phyloP scores from a whole-genome alignment of 2,113 vertebrate species.

The Sapayoa aenigma region DNA sequence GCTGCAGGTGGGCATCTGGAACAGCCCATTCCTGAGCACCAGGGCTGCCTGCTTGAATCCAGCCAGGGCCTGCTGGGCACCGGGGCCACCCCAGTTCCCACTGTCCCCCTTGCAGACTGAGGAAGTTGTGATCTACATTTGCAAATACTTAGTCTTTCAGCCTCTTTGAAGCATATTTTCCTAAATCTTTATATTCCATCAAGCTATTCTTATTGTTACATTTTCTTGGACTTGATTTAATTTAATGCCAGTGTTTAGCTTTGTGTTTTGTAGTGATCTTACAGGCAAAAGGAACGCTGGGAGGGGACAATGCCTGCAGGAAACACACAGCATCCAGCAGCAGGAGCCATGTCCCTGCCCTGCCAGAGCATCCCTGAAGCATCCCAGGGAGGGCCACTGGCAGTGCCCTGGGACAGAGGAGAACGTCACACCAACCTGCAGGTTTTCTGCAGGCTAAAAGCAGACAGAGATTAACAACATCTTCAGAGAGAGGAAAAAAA shows the following conservation, averaged over 20 bases:
- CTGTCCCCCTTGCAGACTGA: neutral
- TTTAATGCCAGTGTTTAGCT: neutral
- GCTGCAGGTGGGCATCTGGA: accelerated
- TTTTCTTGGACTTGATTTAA: neutral
- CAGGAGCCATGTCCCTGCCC: neutral
- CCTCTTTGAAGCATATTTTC: accelerated
- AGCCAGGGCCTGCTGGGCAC: no score
- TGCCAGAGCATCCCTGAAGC: neutral
- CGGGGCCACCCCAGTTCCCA: accelerated
- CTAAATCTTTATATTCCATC: no score
- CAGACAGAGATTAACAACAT: neutral
- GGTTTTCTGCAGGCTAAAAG: neutral
- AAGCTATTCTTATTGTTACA: neutral
- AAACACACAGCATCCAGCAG: neutral
- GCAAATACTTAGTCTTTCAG: neutral
- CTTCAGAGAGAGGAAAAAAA: neutral
- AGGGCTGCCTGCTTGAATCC: no score
- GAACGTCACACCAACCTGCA: neutral
- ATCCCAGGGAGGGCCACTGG: neutral
- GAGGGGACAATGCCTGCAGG: neutral
- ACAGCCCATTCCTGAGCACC: accelerated
- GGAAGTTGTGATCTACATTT: neutral
- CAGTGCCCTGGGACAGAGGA: neutral
- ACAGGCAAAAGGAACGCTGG: neutral
- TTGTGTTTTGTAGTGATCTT: neutral